Conservation (phyloP, 2,797 vertebrate species). For the Peromyscus eremicus region DNA sequence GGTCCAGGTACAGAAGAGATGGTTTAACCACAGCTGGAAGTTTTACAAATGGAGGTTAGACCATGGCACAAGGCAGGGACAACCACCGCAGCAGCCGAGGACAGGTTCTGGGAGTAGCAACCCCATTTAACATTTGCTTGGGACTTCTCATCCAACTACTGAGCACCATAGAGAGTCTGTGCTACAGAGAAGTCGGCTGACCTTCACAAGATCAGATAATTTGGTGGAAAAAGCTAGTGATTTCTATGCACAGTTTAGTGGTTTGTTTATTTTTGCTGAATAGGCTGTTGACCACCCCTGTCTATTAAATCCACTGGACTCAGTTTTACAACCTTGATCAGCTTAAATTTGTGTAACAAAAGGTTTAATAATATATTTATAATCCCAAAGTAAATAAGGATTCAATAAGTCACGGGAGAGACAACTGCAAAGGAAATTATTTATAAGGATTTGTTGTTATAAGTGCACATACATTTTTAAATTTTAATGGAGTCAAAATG, state of each 20-base stretch:
- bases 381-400: background rate
- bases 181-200: background rate
- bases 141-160: background rate
- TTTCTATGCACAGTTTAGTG: background rate
- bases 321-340: background rate
- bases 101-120: background rate
- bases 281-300: background rate
- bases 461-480: background rate
- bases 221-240: background rate
- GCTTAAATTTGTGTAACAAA: background rate
- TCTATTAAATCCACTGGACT: background rate
- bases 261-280: background rate
- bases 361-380: background rate
- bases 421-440: slow-evolving; percentile 4
- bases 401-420: background rate
- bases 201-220: background rate
- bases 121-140: background rate
- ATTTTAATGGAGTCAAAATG: background rate
- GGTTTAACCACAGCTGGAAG: background rate
- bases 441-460: background rate
- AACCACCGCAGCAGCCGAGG: background rate
- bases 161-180: background rate
- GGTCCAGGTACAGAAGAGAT: background rate
- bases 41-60: background rate
- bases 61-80: background rate